Evolutionary conservation across 2,888 invertebrate species (phyloP).

Genomic region (Kuschelorhynchus macadamiae): DNA sequence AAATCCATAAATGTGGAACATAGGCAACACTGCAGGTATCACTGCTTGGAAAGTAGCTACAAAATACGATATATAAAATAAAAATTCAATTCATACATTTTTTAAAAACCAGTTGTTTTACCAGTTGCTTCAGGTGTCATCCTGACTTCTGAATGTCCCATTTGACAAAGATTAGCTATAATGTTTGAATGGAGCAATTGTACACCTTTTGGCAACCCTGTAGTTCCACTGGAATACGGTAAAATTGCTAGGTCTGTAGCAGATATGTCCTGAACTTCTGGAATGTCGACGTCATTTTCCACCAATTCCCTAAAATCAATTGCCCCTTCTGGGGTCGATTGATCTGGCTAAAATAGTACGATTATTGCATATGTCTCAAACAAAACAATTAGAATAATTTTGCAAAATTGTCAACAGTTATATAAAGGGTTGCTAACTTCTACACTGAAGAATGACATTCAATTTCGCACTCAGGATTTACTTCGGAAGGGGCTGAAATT

Average conservation of each 20-base stretch:
- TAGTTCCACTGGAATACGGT: conserved; percentile 91
- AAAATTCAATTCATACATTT: no score
- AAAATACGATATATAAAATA: conserved; percentile 57
- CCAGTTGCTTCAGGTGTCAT: conserved; percentile 6
- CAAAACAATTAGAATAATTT: no score
- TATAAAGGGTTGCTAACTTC: no score
- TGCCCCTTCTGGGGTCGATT: conserved; percentile 71
- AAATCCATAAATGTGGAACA: conserved; percentile 88
- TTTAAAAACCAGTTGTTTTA: conserved; percentile 4
- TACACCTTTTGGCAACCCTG: conserved; percentile 85
- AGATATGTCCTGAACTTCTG: conserved; percentile 68
- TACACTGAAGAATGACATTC: no score
- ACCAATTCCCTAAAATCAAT: conserved; percentile 76
- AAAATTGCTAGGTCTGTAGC: conserved; percentile 77
- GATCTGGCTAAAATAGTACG: conserved; percentile 63
- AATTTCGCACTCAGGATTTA: no score
- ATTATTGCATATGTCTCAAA: no score
- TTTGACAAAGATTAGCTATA: conserved; percentile 54
- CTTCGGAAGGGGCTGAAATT: no score
- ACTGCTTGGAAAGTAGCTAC: conserved; percentile 74
- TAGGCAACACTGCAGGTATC: conserved; percentile 80
- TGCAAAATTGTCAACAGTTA: no score
- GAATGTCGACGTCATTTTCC: conserved; percentile 69
- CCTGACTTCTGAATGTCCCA: conserved; percentile 46
- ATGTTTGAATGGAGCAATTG: conserved; percentile 72